phyloP scores from a whole-genome alignment of 2,888 invertebrate genomes.

The Atethmia centrago region DNA sequence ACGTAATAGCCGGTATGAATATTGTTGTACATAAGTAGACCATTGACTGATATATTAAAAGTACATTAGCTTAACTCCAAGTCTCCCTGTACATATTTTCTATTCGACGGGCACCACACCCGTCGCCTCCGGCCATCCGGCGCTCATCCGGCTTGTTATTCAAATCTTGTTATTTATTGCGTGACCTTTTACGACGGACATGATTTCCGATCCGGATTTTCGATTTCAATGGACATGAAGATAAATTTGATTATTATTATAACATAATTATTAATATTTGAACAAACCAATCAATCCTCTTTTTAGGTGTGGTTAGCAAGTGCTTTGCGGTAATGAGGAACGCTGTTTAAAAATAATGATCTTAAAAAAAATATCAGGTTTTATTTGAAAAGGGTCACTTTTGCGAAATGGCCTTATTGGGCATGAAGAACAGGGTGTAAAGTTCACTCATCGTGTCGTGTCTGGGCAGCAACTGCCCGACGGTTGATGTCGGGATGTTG shows the following conservation, averaged over 20 bases:
- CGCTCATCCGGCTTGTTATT: slow-evolving; percentile 38
- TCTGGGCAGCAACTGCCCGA: too few species aligned
- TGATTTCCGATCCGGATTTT: slow-evolving; percentile 9
- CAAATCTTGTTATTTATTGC: slow-evolving; percentile 38
- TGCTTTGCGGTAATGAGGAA: not conserved
- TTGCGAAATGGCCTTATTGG: not conserved
- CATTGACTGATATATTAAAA: not conserved
- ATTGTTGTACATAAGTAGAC: not conserved
- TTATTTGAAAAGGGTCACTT: not conserved
- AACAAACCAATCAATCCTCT: not conserved
- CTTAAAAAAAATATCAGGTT: not conserved
- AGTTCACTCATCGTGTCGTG: too few species aligned
- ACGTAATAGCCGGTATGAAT: not conserved
- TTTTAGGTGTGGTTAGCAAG: not conserved
- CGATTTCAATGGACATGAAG: not conserved
- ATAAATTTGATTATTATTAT: not conserved
- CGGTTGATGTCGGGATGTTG: too few species aligned
- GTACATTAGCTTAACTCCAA: not conserved
- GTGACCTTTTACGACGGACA: slow-evolving; percentile 1
- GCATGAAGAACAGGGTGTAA: too few species aligned
- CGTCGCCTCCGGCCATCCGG: slow-evolving; percentile 20
- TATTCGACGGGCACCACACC: not conserved
- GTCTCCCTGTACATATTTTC: not conserved
- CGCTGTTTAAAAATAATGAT: not conserved
- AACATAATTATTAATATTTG: not conserved